These are phyloP conservation scores for Pterocles burchelli DNA, from an alignment of 2,113 vertebrate species.

Conservation along the genomic window DNA sequence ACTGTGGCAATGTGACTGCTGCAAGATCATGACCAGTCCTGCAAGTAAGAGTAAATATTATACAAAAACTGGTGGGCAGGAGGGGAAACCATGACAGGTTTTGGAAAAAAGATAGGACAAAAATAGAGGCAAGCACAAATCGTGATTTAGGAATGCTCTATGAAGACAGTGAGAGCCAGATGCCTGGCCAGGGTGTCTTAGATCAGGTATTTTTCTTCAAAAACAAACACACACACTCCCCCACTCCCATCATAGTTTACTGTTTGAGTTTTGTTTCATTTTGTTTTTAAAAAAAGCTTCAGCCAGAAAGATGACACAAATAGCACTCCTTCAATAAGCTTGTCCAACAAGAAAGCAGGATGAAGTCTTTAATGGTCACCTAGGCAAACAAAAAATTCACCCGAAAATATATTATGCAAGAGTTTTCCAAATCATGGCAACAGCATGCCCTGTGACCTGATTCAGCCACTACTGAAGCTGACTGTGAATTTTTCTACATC, in stretches of 20 bases:
- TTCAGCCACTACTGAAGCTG: neutral
- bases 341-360: neutral
- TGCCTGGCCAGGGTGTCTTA: neutral
- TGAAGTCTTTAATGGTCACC: neutral
- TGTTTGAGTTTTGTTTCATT: neutral
- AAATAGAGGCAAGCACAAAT: neutral
- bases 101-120: neutral
- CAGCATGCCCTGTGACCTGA: neutral
- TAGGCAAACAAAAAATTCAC: neutral
- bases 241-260: neutral
- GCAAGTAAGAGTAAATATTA: neutral
- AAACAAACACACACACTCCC: neutral
- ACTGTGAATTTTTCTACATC: neutral
- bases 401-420: neutral
- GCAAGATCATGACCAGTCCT: neutral
- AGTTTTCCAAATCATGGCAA: neutral
- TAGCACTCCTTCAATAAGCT: neutral
- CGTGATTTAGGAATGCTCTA: neutral
- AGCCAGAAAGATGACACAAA: neutral
- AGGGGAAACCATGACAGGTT: accelerated
- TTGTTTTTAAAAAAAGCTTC: neutral
- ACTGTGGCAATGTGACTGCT: neutral
- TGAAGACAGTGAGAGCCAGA: neutral
- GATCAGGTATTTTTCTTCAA: neutral
- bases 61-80: neutral